Conservation (phyloP, 1,140 invertebrate species). For the Drosophila ironensis region DNA sequence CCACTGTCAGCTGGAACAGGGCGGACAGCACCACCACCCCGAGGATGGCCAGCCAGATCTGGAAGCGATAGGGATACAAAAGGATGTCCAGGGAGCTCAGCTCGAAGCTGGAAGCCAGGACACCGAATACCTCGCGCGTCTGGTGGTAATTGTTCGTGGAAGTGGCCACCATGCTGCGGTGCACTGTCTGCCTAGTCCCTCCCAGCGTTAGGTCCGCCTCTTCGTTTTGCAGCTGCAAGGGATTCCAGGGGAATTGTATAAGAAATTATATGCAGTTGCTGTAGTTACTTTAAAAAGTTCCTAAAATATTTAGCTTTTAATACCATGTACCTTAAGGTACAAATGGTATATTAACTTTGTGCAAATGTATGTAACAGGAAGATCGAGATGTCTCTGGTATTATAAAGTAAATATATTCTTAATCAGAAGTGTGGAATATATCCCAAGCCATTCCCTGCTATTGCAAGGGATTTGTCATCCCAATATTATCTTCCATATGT, state of each 20-base stretch:
- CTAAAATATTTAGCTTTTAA: too few relatives aligned
- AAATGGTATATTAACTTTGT: too few relatives aligned
- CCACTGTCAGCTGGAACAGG: slow-evolving; percentile 27
- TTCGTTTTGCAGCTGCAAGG: slow-evolving; percentile 19
- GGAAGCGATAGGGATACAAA: slow-evolving; percentile 46
- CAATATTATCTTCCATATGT: too few relatives aligned
- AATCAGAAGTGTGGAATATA: too few relatives aligned
- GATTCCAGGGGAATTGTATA: background rate
- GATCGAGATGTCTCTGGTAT: too few relatives aligned
- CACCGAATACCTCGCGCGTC: slow-evolving; percentile 39
- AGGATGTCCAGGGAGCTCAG: slow-evolving; percentile 54
- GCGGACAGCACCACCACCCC: slow-evolving; percentile 35
- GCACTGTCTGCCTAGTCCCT: slow-evolving; percentile 47
- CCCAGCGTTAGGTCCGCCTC: slow-evolving; percentile 56
- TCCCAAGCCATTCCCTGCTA: too few relatives aligned
- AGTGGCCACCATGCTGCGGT: slow-evolving; percentile 21
- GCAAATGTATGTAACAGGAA: too few relatives aligned
- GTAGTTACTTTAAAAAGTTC: too few relatives aligned
- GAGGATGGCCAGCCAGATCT: slow-evolving; percentile 48
- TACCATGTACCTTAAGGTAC: too few relatives aligned
- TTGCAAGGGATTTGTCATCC: too few relatives aligned
- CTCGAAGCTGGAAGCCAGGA: slow-evolving; percentile 40
- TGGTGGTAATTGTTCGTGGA: slow-evolving; percentile 59
- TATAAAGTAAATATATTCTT: too few relatives aligned
- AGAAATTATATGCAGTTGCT: too few relatives aligned